Conservation (phyloP, 1,140 invertebrate species). For the Hycleus phaleratus region DNA sequence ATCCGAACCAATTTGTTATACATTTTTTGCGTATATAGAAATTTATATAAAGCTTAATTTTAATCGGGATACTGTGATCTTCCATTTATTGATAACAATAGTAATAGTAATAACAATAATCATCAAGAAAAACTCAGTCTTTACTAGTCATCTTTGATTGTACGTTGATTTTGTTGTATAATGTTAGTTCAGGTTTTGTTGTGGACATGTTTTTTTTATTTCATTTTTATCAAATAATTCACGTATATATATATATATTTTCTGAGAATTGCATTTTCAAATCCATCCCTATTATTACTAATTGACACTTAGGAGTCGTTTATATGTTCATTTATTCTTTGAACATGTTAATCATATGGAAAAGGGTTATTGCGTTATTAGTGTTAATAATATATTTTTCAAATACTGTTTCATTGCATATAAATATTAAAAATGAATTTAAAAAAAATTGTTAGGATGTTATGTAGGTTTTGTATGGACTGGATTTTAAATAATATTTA, state of each 20-base stretch:
- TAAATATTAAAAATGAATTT: background rate
- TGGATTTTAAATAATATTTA: conserved; percentile 1
- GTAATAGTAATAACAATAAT: too few relatives aligned
- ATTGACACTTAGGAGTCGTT: too few relatives aligned
- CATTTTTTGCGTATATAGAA: too few relatives aligned
- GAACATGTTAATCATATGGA: conserved; percentile 17
- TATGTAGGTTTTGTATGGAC: conserved; percentile 22
- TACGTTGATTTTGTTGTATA: conserved; percentile 31
- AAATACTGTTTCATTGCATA: conserved; percentile 14
- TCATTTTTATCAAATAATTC: too few relatives aligned
- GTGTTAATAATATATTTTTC: conserved; percentile 19
- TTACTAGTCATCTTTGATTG: conserved; percentile 39
- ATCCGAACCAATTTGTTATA: too few relatives aligned
- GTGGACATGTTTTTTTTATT: background rate
- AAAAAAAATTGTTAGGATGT: conserved; percentile 10
- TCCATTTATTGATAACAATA: conserved; percentile 17
- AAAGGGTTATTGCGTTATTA: conserved; percentile 28
- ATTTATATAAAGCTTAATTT: conserved; percentile 4
- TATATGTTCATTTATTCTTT: background rate
- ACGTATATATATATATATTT: too few relatives aligned
- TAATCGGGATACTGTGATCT: conserved; percentile 21
- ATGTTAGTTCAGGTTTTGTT: conserved; percentile 12
- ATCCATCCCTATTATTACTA: too few relatives aligned
- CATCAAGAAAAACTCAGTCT: conserved; percentile 29
- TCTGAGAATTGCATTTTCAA: too few relatives aligned